Base-by-base conservation (phyloP, 2,113 vertebrate species). In the Taxidea taxus region DNA sequence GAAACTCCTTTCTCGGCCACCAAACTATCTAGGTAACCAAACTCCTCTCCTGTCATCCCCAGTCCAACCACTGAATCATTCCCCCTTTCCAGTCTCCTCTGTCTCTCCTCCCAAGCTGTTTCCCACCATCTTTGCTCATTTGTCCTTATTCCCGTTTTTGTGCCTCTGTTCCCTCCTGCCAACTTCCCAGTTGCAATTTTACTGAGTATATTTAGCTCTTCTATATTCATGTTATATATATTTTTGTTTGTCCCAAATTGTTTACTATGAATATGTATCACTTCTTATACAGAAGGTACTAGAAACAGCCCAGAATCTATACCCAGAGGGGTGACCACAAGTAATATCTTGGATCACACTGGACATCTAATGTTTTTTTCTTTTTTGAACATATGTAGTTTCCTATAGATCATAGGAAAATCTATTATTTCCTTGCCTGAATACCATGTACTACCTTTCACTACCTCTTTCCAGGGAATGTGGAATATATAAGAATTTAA, bases 401-500 rank as follows among this genome's bases (percentile, higher is more conserved):
- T 97, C 62, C 86, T 91, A 49, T 66, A 78, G 72, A 47, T 91
- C 85, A 68, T 88, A 72, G 91, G 51, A 95, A 96, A 96, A 94
- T 87, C 39, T 66, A 49, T 11, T 56, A 31, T 91, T 96, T 95
- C 58, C 60, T 97, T 97, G 66, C 72, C 58, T 89, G 89, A 94
- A 62, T 37, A 64, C 34, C 27, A 70, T 51, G 29, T 23, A 75
- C 85, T 90, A 56, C 56, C n/a, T 97, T 93, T 96, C 91, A 96
- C 66, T 94, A 87, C 91, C 91, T 97, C 72, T 97, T 97, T 98
- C 90, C 20, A 86, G 39, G 60, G 91, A 98, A 97, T 56, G 49
- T 90, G 97, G 86, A 88, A 74, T 92, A 87, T 95, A 20, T 60
- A 88, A 78, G 60, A 96, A 93, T 78, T 81, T 66, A 62, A 92